These are phyloP conservation scores for Drosophila watanabei DNA, from an alignment of 1,140 invertebrate species.

Conservation along the genomic window DNA sequence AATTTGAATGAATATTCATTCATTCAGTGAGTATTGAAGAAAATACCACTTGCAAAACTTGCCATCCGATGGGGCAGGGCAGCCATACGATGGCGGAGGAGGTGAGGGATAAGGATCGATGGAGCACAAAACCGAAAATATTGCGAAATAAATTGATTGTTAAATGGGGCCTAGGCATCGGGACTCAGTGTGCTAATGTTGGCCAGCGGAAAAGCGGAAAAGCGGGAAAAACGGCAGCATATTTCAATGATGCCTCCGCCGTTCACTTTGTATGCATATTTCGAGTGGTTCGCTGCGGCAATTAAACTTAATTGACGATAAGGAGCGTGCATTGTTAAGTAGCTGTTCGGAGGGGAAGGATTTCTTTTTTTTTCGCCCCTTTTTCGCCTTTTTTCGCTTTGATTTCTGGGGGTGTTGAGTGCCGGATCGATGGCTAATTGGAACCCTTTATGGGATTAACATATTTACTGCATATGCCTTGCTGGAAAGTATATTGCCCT, in stretches of 20 bases:
- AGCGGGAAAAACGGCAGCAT: conserved; percentile 1
- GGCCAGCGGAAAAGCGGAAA: conserved; percentile 8
- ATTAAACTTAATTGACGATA: conserved; percentile 82
- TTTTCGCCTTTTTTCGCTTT: conserved; percentile 37
- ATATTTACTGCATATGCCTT: conserved; percentile 31
- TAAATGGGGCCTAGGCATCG: conserved; percentile 57
- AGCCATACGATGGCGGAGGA: not conserved
- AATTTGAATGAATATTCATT: conserved; percentile 77
- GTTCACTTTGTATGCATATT: conserved; percentile 76
- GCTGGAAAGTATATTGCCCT: not conserved
- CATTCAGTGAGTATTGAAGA: conserved; percentile 58
- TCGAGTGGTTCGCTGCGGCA: conserved; percentile 73
- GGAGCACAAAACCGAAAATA: conserved; percentile 66
- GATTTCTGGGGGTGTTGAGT: conserved; percentile 46
- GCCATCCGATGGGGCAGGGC: conserved; percentile 8
- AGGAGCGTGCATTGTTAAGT: conserved; percentile 55
- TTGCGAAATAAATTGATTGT: conserved; percentile 80
- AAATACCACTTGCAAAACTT: conserved; percentile 18
- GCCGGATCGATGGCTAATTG: conserved; percentile 39
- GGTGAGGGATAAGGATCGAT: not conserved
- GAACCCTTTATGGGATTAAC: conserved; percentile 12
- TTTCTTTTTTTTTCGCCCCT: conserved; percentile 22
- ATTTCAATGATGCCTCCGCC: conserved; percentile 51
- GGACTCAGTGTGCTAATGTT: conserved; percentile 27
- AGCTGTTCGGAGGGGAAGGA: conserved; percentile 27